A percentile compares a stretch with the other conserved stretches of the same genome.
Conservation (phyloP, 2,797 vertebrate genomes). For the Carduelis carduelis region DNA sequence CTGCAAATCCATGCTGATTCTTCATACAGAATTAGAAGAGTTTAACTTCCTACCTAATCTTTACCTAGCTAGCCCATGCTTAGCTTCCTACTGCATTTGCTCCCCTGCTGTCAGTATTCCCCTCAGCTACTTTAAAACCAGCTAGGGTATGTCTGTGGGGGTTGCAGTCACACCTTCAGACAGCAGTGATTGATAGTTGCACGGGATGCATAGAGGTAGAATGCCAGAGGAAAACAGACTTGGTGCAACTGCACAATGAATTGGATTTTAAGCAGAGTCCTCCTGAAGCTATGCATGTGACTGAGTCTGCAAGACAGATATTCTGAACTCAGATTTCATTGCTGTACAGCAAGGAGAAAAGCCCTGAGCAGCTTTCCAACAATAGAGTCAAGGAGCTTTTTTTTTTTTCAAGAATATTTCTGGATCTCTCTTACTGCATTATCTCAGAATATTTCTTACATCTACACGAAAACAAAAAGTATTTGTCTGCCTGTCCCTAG, state of each 20-base stretch:
- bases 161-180: background rate
- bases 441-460: background rate
- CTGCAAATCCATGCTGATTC: background rate
- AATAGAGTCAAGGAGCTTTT: background rate
- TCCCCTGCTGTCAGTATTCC: background rate
- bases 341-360: background rate
- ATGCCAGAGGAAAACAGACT: background rate
- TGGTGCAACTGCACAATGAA: background rate
- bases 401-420: background rate
- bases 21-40: background rate
- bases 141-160: background rate
- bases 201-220: background rate
- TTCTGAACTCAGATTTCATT: background rate
- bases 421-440: background rate
- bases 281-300: background rate
- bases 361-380: background rate
- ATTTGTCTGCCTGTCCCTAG: background rate
- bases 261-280: background rate
- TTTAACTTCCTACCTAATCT: background rate
- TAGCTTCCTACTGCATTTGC: background rate
- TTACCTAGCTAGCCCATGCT: background rate
- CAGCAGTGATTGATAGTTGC: background rate
- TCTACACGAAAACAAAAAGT: background rate
- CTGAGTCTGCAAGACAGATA: background rate
- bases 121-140: background rate